Evolutionary conservation across 2,113 vertebrate genomes (phyloP).

Genomic region (Poeciliopsis retropinna): DNA sequence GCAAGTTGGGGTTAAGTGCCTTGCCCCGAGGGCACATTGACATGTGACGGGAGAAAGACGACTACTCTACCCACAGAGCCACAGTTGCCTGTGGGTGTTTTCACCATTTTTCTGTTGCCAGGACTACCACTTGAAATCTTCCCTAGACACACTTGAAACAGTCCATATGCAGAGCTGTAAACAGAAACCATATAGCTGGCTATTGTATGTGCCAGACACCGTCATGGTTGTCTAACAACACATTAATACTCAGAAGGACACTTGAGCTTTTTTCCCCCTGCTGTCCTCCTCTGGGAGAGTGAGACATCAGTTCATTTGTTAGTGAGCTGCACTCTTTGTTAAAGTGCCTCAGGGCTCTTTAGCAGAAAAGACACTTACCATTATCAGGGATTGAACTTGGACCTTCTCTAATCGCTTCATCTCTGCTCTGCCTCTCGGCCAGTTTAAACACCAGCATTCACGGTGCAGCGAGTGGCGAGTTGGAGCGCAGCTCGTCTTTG

Average conservation of each 20-base stretch:
- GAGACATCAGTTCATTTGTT: slow-evolving; percentile 32
- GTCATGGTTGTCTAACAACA: slow-evolving; percentile 46
- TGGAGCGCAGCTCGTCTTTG: not conserved
- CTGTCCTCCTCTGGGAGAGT: slow-evolving; percentile 32
- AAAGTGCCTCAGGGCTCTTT: slow-evolving; percentile 42
- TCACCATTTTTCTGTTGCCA: not conserved
- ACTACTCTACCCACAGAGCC: no score
- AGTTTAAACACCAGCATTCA: not conserved
- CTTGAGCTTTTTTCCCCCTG: slow-evolving; percentile 23
- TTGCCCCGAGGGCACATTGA: no score
- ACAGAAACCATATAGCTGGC: slow-evolving; percentile 4
- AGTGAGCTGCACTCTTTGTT: slow-evolving; percentile 24
- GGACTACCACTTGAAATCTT: not conserved
- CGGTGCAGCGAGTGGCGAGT: not conserved
- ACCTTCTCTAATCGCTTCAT: slow-evolving; percentile 30
- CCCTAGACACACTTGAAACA: not conserved
- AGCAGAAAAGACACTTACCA: slow-evolving; percentile 34
- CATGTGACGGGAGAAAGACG: no score
- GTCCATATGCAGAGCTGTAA: not conserved
- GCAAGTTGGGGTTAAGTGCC: no score
- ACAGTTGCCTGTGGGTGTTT: not conserved
- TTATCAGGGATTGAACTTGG: slow-evolving; percentile 47
- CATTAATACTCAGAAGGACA: slow-evolving; percentile 51
- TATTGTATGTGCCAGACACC: slow-evolving; percentile 4
- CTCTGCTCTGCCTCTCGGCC: slow-evolving; percentile 32